Conservation (phyloP, 92 coral and sea anemone species). For the Porites lobata region DNA sequence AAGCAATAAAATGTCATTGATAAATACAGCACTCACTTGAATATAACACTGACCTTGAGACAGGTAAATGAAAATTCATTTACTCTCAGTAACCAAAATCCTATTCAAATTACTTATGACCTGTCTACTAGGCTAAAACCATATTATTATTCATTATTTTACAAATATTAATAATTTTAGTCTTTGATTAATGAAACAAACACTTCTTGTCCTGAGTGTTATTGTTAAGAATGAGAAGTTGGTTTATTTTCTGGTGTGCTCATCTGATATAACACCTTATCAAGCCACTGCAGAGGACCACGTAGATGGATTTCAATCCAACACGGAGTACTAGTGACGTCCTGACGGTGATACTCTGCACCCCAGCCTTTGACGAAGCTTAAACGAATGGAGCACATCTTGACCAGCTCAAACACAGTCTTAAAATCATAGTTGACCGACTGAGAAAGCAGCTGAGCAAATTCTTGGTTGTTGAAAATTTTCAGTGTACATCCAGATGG, state of each 20-base stretch:
- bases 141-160: too few species aligned
- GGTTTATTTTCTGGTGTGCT: constrained; percentile 59
- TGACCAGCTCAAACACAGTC: constrained; percentile 89
- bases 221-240: constrained; percentile 13
- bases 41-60: too few species aligned
- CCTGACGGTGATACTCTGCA: constrained; percentile 87
- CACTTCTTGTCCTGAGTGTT: neutral
- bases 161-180: too few species aligned
- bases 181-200: too few species aligned
- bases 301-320: constrained; percentile 84
- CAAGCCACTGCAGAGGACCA: constrained; percentile 86
- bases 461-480: constrained; percentile 98
- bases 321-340: constrained; percentile 83
- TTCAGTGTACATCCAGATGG: constrained; percentile 97
- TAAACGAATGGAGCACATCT: constrained; percentile 85
- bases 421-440: constrained; percentile 97
- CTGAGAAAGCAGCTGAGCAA: constrained; percentile 98
- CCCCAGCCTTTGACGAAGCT: constrained; percentile 91
- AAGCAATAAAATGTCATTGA: too few species aligned
- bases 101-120: too few species aligned
- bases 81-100: too few species aligned
- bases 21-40: too few species aligned
- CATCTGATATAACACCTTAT: constrained; percentile 79
- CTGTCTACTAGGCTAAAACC: too few species aligned
- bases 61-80: too few species aligned